Conservation (phyloP, 2,113 vertebrate genomes). For the Burhinus bistriatus region DNA sequence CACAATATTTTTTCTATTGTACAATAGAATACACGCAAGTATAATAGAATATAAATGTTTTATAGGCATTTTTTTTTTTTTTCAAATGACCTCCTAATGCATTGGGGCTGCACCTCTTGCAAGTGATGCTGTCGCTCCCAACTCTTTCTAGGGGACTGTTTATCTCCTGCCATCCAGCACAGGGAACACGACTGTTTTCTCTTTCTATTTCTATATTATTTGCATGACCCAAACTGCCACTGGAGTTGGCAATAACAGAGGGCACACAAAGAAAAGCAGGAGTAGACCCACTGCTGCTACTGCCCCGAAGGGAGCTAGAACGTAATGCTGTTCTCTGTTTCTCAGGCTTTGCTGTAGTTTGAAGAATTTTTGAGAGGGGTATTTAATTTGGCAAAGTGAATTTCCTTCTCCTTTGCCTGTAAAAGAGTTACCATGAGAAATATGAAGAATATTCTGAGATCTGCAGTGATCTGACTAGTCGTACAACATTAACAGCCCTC, state of each 20-base stretch:
- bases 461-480: not conserved
- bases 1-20: conserved; percentile 37
- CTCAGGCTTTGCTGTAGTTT: not conserved
- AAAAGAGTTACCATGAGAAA: not conserved
- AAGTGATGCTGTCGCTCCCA: not conserved
- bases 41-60: conserved; percentile 14
- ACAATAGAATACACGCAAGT: not conserved
- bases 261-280: not conserved
- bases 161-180: not conserved
- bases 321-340: not conserved
- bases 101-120: not conserved
- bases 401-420: not conserved
- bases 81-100: not conserved
- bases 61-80: not conserved
- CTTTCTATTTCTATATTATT: not conserved
- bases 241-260: not conserved
- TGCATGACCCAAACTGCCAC: not conserved
- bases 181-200: not conserved
- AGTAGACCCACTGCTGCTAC: not conserved
- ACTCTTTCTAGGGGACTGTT: not conserved
- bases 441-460: not conserved
- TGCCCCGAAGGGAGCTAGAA: not conserved
- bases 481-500: not conserved
- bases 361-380: not conserved
- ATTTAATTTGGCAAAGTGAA: not conserved